Evolutionary conservation across 2,797 vertebrate species (phyloP).

Genomic region (Tympanoctomys barrerae): DNA sequence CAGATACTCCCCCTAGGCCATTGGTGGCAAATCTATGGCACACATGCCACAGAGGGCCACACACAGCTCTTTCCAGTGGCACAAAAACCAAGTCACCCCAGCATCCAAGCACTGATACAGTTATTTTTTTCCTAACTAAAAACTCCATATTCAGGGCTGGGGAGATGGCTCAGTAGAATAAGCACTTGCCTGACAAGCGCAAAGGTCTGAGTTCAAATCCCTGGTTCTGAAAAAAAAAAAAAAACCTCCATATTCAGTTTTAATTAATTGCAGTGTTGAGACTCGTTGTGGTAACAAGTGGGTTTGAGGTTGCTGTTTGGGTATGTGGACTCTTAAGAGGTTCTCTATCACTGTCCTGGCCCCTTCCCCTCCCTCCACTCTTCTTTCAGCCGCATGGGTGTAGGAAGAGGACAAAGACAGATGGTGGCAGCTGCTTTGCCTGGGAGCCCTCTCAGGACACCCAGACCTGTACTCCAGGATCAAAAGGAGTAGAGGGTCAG

Average conservation of each 20-base stretch:
- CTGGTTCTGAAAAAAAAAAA: no score
- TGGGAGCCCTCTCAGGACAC: not conserved
- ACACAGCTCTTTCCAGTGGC: not conserved
- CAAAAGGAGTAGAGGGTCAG: not conserved
- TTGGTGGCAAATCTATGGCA: not conserved
- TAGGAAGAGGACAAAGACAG: not conserved
- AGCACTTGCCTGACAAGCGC: no score
- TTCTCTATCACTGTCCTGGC: not conserved
- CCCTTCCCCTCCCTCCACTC: not conserved
- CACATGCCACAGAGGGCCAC: not conserved
- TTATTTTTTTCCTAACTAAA: not conserved
- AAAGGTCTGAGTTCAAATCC: no score
- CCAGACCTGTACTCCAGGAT: not conserved
- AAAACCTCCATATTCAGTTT: not conserved
- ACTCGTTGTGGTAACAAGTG: not conserved
- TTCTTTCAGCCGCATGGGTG: fast-evolving
- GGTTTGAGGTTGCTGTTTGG: not conserved
- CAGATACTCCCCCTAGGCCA: not conserved
- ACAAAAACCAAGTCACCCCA: not conserved
- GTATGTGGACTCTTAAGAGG: not conserved
- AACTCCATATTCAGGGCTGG: not conserved
- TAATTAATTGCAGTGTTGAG: not conserved
- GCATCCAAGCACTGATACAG: not conserved
- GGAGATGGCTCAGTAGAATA: no score
- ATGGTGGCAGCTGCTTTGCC: not conserved